These are phyloP conservation scores for Coelogynopora nodosa DNA, from an alignment of 2,888 invertebrate species.

Conservation along the genomic window DNA sequence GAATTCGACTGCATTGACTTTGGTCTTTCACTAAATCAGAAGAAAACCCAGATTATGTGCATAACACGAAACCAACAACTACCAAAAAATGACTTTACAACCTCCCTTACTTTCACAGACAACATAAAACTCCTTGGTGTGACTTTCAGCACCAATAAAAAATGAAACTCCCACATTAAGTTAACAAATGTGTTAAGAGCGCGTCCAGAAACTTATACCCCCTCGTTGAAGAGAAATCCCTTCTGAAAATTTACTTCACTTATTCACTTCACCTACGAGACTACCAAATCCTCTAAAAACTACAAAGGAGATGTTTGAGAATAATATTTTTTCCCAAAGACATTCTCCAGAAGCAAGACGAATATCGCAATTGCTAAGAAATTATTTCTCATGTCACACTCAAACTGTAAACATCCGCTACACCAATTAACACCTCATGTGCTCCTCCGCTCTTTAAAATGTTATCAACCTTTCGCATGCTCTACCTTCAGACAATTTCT, in stretches of 20 bases:
- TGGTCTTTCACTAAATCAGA: no score
- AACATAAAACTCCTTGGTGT: not conserved
- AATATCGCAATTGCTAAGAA: not conserved
- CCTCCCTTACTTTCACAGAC: not conserved
- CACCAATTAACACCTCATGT: not conserved
- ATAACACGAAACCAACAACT: not conserved
- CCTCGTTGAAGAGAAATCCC: not conserved
- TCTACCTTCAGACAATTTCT: not conserved
- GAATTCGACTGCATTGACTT: no score
- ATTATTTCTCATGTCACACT: not conserved
- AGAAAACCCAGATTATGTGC: not conserved
- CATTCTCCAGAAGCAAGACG: not conserved
- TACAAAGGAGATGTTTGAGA: not conserved
- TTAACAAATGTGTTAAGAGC: not conserved
- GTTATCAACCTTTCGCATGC: not conserved
- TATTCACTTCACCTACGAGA: not conserved
- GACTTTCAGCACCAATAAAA: not conserved
- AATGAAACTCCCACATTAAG: not conserved
- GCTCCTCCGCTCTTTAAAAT: not conserved
- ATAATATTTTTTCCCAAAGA: not conserved
- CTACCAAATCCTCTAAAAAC: not conserved
- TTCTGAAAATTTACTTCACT: not conserved
- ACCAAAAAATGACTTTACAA: not conserved
- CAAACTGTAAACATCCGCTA: no score
- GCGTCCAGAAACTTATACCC: not conserved